Evolutionary conservation across 1,140 invertebrate species (phyloP).

Genomic region (Drosophila triauraria): DNA sequence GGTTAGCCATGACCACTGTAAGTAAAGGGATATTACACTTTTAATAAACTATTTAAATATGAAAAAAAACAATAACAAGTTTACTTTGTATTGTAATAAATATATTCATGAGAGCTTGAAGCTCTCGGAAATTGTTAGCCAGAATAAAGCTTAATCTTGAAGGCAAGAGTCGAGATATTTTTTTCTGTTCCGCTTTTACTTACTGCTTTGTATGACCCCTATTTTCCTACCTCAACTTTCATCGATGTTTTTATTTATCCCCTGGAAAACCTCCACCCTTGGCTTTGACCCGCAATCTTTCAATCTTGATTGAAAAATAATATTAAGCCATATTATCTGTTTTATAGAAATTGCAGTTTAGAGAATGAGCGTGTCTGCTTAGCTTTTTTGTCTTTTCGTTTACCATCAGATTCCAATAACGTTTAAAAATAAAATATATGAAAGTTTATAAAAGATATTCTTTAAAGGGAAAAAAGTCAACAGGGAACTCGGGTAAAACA

Average conservation of each 20-base stretch:
- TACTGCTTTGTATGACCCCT: not conserved
- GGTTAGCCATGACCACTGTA: no score
- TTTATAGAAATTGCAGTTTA: no score
- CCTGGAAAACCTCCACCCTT: not conserved
- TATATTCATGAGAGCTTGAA: not conserved
- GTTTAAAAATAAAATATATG: not conserved
- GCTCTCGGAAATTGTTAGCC: not conserved
- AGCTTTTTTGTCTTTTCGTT: no score
- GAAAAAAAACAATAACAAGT: not conserved
- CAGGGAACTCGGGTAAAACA: no score
- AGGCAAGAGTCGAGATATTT: conserved; percentile 12
- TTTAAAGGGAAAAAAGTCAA: no score
- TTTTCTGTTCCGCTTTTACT: conserved; percentile 1
- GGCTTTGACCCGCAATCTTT: conserved; percentile 13
- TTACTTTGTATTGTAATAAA: no score
- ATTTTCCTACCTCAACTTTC: not conserved
- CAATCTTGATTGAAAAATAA: not conserved
- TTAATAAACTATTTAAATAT: not conserved
- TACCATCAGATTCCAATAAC: no score
- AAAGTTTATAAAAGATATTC: no score
- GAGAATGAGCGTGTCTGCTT: no score
- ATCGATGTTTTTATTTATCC: not conserved
- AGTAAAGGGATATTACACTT: not conserved
- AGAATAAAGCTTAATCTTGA: conserved; percentile 10
- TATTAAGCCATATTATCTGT: no score